phyloP scores from a whole-genome alignment of 2,888 invertebrate species.

The Hedya salicella region DNA sequence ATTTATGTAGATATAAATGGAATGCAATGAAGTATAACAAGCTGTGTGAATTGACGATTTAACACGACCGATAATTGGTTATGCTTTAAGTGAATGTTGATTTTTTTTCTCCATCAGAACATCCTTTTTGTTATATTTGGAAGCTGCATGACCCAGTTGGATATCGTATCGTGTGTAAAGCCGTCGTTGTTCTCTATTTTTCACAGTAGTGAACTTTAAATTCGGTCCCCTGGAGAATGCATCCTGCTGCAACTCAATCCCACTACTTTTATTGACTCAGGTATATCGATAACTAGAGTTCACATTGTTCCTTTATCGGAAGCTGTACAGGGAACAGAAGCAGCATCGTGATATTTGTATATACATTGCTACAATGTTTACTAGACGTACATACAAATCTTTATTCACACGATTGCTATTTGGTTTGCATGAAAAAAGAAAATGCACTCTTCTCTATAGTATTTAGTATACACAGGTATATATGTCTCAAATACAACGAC shows the following conservation, averaged over 20 bases:
- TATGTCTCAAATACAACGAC: too few relatives aligned
- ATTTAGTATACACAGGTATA: too few relatives aligned
- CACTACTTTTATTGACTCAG: conserved; percentile 42
- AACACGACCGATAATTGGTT: not conserved
- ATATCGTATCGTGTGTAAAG: conserved; percentile 14
- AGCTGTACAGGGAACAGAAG: conserved; percentile 6
- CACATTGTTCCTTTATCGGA: conserved; percentile 13
- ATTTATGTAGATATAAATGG: too few relatives aligned
- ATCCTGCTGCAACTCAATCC: conserved; percentile 43
- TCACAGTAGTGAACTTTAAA: conserved; percentile 40
- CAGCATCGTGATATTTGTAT: conserved; percentile 1
- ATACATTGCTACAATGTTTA: conserved; percentile 12
- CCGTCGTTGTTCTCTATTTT: conserved; percentile 33
- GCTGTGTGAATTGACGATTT: not conserved
- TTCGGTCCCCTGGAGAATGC: conserved; percentile 40
- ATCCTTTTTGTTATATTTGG: not conserved
- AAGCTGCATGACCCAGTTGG: not conserved
- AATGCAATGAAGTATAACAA: too few relatives aligned
- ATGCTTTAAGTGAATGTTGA: not conserved
- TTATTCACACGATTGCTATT: not conserved
- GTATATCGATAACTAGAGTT: conserved; percentile 38
- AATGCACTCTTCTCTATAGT: too few relatives aligned
- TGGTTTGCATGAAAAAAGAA: not conserved
- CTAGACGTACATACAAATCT: not conserved
- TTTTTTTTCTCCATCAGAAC: conserved; percentile 4